phyloP scores from a whole-genome alignment of 2,888 invertebrate species.

The Halocaridina rubra region DNA sequence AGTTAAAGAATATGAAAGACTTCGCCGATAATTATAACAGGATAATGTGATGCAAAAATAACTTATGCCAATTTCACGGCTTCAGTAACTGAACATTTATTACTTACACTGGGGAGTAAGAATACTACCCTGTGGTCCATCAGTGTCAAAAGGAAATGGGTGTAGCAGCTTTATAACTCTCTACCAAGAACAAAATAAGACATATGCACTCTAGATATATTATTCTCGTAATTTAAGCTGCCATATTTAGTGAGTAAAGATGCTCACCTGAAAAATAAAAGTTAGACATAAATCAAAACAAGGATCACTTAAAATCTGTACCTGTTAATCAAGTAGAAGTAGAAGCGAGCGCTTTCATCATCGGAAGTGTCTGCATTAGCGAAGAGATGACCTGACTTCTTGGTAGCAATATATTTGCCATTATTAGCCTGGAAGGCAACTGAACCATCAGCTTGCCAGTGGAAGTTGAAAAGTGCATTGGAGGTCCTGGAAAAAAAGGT shows the following conservation, averaged over 20 bases:
- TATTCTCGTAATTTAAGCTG: too few relatives aligned
- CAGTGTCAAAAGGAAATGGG: too few relatives aligned
- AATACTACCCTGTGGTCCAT: too few relatives aligned
- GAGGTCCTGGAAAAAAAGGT: constrained; percentile 75
- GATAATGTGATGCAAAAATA: too few relatives aligned
- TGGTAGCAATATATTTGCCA: constrained; percentile 92
- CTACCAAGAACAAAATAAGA: too few relatives aligned
- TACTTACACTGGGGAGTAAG: too few relatives aligned
- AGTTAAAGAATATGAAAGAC: too few relatives aligned
- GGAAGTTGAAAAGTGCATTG: constrained; percentile 91
- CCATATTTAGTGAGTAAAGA: constrained; percentile 15
- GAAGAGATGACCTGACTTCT: constrained; percentile 93
- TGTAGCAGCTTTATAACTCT: too few relatives aligned
- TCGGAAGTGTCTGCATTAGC: constrained; percentile 82
- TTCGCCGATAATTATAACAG: too few relatives aligned
- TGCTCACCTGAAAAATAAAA: neutral
- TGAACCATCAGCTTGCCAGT: constrained; percentile 92
- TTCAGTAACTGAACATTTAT: too few relatives aligned
- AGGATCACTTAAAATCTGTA: constrained; percentile 65
- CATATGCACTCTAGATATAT: too few relatives aligned
- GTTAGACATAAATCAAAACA: neutral
- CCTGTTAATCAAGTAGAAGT: constrained; percentile 93
- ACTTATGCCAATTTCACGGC: too few relatives aligned
- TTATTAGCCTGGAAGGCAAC: constrained; percentile 93
- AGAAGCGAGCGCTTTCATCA: constrained; percentile 91